A percentile compares a stretch with the other conserved stretches of the same genome.
phyloP scores from a whole-genome alignment of 2,797 vertebrate species.

The Halcyon leucocephala region DNA sequence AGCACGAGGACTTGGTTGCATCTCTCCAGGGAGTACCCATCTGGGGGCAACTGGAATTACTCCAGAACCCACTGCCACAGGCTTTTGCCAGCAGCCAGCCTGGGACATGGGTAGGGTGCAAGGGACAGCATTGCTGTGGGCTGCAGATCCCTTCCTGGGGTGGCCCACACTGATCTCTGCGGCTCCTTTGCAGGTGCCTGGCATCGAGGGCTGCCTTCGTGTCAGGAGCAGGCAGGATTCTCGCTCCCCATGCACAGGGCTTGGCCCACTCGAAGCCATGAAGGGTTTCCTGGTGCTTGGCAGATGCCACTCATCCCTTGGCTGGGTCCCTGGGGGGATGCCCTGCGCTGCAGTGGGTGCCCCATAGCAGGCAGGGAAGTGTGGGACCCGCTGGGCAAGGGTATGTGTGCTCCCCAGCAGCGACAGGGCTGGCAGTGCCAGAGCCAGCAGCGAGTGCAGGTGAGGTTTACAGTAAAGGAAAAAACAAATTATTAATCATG shows the following conservation, averaged over 20 bases:
- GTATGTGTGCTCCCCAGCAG: neutral
- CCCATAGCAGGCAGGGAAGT: neutral
- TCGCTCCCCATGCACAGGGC: accelerated
- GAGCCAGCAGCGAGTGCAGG: constrained; percentile 40
- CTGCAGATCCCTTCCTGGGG: neutral
- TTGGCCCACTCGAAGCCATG: accelerated
- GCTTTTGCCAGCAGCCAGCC: neutral
- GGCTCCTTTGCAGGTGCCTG: neutral
- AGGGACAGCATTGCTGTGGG: neutral
- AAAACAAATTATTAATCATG: constrained; percentile 76
- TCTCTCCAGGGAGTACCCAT: neutral
- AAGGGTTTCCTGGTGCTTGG: neutral
- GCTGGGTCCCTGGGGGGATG: neutral
- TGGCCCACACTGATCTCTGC: neutral
- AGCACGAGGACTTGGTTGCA: neutral
- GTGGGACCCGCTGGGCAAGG: neutral
- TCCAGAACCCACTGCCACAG: accelerated
- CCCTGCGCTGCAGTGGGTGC: neutral
- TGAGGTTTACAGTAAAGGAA: constrained; percentile 73
- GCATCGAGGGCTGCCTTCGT: accelerated
- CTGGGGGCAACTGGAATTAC: neutral
- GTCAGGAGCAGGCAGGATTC: neutral
- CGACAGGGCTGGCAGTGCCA: accelerated
- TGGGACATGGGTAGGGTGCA: neutral
- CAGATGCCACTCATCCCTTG: neutral